Base-by-base conservation (phyloP, 2,113 vertebrate species). In the Ornithorhynchus anatinus region DNA sequence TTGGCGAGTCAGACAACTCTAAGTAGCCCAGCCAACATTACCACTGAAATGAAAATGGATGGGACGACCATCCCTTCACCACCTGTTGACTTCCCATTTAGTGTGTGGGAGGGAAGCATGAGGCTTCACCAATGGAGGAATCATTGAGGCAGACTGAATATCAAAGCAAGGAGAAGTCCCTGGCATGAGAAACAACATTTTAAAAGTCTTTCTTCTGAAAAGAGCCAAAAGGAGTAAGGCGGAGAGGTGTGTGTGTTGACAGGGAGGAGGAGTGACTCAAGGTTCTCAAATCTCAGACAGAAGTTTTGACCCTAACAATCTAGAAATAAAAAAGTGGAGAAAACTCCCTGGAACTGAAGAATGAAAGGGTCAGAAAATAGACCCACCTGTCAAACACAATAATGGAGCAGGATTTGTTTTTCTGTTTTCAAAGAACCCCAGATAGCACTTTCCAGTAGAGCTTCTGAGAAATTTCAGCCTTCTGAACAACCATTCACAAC, bases 41-140 rank as follows among this genome's bases (percentile, higher is more conserved):
- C n/a, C 66, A 12, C 33, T 75, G 37, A 72, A 60, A 68, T 69
- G 22, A 78, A 72, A 20, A 25, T 62, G 31, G 40, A 23, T 7
- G 10, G 42, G 36, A 32, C 72, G 31, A 5, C 56, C 75, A 4
- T 59, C 60, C 57, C 33, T 39, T 52, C 33, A 13, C 51, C 35
- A 56, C 12, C 27, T 22, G 6, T 8, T 1, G 0, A 1, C 58
- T 32, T 69, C 69, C 32, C 20, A 59, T 75, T 36, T 68, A 59
- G 11, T 58, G n/a, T 0, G 0, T 39, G 44, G 7, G 13, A 71
- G 32, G 14, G 59, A 43, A 67, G 29, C 42, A 52, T 77, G 1
- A 57, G 13, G 39, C 60, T 63, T 77, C 8, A 36, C 2, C 59
- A 70, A 54, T 1, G 7, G 68, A 62, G 23, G 20, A 63, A 45